phyloP scores from a whole-genome alignment of 2,113 vertebrate genomes.

The Misgurnus anguillicaudatus region DNA sequence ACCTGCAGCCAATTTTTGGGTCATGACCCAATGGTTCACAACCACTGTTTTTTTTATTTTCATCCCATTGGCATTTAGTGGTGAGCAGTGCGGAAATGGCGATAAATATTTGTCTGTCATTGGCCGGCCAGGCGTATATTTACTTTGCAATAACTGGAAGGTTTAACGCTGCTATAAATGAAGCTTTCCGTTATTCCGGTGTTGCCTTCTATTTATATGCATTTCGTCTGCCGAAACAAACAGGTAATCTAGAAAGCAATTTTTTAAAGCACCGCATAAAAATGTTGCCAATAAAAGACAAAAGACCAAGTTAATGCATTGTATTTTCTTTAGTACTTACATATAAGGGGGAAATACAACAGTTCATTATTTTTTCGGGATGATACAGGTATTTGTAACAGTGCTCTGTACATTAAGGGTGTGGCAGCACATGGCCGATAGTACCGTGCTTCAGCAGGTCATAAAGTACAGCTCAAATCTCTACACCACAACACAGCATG shows the following conservation, averaged over 20 bases:
- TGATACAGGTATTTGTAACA: slow-evolving; percentile 77
- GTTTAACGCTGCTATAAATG: no score
- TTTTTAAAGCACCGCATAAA: no score
- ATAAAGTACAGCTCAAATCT: slow-evolving; percentile 59
- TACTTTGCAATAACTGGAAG: no score
- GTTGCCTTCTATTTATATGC: background rate
- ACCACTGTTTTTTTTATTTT: background rate
- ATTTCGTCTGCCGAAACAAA: no score
- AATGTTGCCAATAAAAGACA: slow-evolving; percentile 48
- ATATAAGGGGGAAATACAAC: slow-evolving; percentile 78
- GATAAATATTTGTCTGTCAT: background rate
- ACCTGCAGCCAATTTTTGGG: no score
- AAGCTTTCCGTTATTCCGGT: no score
- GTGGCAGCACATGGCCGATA: slow-evolving; percentile 58
- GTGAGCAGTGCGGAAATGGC: background rate
- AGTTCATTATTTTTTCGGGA: slow-evolving; percentile 64
- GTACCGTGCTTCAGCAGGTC: slow-evolving; percentile 61
- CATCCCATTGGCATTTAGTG: background rate
- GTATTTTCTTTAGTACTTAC: slow-evolving; percentile 81
- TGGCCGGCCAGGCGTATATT: background rate
- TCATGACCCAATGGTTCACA: no score
- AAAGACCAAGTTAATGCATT: slow-evolving; percentile 60
- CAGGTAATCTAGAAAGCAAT: background rate
- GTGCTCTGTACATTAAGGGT: slow-evolving; percentile 78
- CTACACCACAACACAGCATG: slow-evolving; percentile 63